Evolutionary conservation across 2,113 vertebrate genomes (phyloP).

Genomic region (Seriola quinqueradiata): DNA sequence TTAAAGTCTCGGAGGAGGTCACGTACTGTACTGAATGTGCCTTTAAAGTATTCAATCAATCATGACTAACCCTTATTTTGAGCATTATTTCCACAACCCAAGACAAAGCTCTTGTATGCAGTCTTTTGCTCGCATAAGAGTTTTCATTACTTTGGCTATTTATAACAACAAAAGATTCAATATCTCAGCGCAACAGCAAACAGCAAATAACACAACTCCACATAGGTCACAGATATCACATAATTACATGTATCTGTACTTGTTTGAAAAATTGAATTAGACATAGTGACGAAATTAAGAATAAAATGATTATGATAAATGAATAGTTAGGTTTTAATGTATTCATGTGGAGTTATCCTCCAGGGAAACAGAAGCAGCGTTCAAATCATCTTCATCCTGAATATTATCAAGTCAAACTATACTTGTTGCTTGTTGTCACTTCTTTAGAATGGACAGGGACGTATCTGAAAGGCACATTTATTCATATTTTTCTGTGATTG

Average conservation of each 20-base stretch:
- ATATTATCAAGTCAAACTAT: conserved; percentile 15
- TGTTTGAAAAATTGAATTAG: not conserved
- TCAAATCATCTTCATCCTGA: not conserved
- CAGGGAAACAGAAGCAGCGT: conserved; percentile 22
- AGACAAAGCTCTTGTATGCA: not conserved
- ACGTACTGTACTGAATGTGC: conserved; percentile 81
- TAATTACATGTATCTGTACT: not conserved
- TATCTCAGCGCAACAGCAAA: not conserved
- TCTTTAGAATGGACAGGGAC: not conserved
- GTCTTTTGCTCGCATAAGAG: not conserved
- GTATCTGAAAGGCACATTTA: not conserved
- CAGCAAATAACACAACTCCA: not conserved
- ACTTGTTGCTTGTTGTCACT: not conserved
- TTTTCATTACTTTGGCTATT: not conserved
- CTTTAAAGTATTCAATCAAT: conserved; percentile 76
- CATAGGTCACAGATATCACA: not conserved
- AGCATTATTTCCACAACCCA: conserved; percentile 1
- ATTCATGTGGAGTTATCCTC: conserved; percentile 21
- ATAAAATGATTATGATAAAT: conserved; percentile 13
- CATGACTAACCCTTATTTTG: conserved; percentile 10
- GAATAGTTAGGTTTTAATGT: not conserved
- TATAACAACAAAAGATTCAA: not conserved
- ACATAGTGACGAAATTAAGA: conserved; percentile 12
- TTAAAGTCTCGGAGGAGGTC: conserved; percentile 54
- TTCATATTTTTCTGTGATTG: conserved; percentile 9